Evolutionary conservation across 2,797 vertebrate species (phyloP), one percentile per base, ranked within the genome.

Genomic region (Chloroceryle inda): DNA sequence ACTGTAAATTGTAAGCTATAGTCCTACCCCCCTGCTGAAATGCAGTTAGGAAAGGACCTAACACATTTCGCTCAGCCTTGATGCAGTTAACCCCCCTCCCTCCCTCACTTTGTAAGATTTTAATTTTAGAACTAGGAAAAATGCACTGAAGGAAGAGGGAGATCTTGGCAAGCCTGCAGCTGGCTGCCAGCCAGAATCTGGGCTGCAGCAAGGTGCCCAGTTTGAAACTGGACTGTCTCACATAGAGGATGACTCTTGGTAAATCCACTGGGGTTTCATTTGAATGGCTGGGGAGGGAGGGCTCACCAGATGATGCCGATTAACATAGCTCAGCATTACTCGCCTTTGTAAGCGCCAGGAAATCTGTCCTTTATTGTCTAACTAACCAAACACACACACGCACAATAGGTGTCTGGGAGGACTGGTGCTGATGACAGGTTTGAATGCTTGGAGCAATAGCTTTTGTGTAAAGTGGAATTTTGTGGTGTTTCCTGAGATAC

Each of bases 251-350:
- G 14, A 66, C 31, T 12, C 85, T 92, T 5, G 1, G n/a, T 0
- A 4, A 92, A 78, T 72, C 92, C 59, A 4, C 69, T 14, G 80
- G 92, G 93, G 82, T 58, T 78, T 82, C 76, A 80, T 88, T 92
- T 61, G 59, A 79, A 80, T 47, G 69, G 85, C 49, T 6, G 6
- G 87, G 83, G 91, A 94, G 90, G 71, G 55, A 10, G 91, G 90
- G 94, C 80, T 94, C 85, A 82, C 91, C 95, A 96, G 85, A 88
- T 95, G 94, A 97, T 97, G 96, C 92, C 37, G 19, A 96, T 96
- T 96, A 95, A 85, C 91, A 88, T 91, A 95, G 92, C 85, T 97
- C 92, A 96, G 85, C 92, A 88, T 74, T 79, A 80, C 23, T 44
- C 44, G 20, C 63, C 63, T 92, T 90, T 76, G 67, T 42, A 40